Base-by-base conservation (phyloP, 2,113 vertebrate genomes). In the Engystomops pustulosus region DNA sequence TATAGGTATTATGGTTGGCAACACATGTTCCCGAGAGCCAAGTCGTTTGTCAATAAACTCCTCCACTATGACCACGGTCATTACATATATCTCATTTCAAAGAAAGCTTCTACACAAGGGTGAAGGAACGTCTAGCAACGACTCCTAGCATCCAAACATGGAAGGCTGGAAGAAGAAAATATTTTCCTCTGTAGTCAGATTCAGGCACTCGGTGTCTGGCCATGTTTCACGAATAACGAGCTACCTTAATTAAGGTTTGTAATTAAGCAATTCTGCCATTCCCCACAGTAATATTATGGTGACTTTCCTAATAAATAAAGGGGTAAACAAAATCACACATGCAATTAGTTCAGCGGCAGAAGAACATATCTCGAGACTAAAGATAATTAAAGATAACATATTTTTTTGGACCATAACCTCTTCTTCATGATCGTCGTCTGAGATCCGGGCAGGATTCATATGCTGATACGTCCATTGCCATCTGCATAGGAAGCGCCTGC, bases 401-500 rank as follows among this genome's bases (percentile, higher is more conserved):
- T 45, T 25, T 71, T n/a, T 47, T 27, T 72, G 69, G 69, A 25
- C 12, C 44, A 47, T 38, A 77, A 77, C 53, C 74, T 58, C 20
- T n/a, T 8, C 12, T 71, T 12, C 23, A 71, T 15, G 69, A 45
- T 44, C 6, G 41, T 11, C 18, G 20, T 18, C 68, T 9, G 34
- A 44, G 44, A 72, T 25, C 69, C 49, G 9, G 23, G 32, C 74
- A 55, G 3, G 20, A 67, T 27, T 49, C 23, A 65, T 25, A 77
- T 53, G 81, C 58, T 38, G 55, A 76, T 49, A 85, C 81, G 12
- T 83, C 49, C 69, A 30, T 32, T 51, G 41, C 38, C 17, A 89
- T 93, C 91, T 93, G 88, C 90, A 91, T 91, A 85, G 75, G 81
- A 89, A 91, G 91, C 91, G 34, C 87, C 90, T 92, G 90, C 89